Evolutionary conservation across 2,888 invertebrate species (phyloP), one percentile per base, ranked within the genome.

Genomic region (Ptilodon capucinus): DNA sequence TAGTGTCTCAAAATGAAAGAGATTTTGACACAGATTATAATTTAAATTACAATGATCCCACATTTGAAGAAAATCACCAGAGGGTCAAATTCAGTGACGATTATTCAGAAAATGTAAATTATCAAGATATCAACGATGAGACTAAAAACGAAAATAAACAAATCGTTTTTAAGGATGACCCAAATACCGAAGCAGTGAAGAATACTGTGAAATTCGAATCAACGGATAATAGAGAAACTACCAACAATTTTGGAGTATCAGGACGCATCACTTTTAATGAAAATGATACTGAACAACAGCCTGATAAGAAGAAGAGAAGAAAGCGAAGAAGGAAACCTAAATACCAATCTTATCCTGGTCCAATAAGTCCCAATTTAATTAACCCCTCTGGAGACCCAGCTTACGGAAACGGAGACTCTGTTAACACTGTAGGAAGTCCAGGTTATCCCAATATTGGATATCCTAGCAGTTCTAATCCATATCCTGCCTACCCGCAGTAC

Each of bases 321-420:
- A 63, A 50, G 49, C 71, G 72, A 32, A 71, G 68, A 36, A 71
- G 74, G 28, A 74, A 77, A 4, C 72, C 69, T 1, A 71, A 64
- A 23, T 60, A 62, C 50, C 67, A 60, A 42, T 38, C 5, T 4
- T 16, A 32, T 40, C 39, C 46, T 28, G 44, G 40, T 3, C 38
- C 54, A 19, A 53, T 48, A 16, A 55, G 51, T 39, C 47, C 39
- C 1, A 23, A 23, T 9, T 23, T 36, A 6, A 36, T 14, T 7
- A 5, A 36, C 18, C 34, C 19, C n/a, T 16, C n/a, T 5, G 40
- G 38, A 0, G 44, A 52, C 21, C 41, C 49, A 19, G 40, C 30
- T 16, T 35, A 32, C 3, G 35, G 16, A 19, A 38, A 38, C 36
- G 34, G 21, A 14, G 42, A 5, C 32, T n/a, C 14, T 30, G 30